Conservation (phyloP, 2,888 invertebrate genomes). For the Mycogona germanica region DNA sequence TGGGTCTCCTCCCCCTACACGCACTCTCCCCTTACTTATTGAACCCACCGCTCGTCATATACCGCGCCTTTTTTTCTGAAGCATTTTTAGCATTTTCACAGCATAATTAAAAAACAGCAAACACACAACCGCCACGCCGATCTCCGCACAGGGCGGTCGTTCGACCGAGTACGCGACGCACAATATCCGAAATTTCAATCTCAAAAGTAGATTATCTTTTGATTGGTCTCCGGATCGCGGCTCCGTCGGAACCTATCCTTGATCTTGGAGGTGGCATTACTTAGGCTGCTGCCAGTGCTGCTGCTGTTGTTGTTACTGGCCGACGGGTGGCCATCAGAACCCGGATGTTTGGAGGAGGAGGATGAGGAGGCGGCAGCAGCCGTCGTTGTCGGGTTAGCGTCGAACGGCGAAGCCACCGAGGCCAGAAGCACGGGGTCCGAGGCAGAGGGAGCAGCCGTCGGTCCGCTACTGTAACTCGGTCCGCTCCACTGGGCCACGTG, state of each 20-base stretch:
- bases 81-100: too few relatives aligned
- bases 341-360: not conserved
- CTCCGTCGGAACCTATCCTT: slow-evolving; percentile 4
- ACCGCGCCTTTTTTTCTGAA: too few relatives aligned
- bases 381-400: not conserved
- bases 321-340: too few relatives aligned
- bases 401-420: not conserved
- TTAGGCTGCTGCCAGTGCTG: not conserved
- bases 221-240: slow-evolving; percentile 20
- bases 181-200: slow-evolving; percentile 3
- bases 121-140: too few relatives aligned
- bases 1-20: too few relatives aligned
- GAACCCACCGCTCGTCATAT: too few relatives aligned
- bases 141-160: too few relatives aligned
- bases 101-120: too few relatives aligned
- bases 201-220: slow-evolving; percentile 22
- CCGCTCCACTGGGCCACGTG: slow-evolving; percentile 12
- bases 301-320: too few relatives aligned
- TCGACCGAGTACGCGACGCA: slow-evolving; percentile 5
- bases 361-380: not conserved
- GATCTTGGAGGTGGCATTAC: not conserved
- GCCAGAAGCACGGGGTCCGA: not conserved
- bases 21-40: too few relatives aligned
- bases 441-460: not conserved
- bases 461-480: not conserved